Conservation (phyloP, 2,113 vertebrate species). For the Vanacampus margaritifer region DNA sequence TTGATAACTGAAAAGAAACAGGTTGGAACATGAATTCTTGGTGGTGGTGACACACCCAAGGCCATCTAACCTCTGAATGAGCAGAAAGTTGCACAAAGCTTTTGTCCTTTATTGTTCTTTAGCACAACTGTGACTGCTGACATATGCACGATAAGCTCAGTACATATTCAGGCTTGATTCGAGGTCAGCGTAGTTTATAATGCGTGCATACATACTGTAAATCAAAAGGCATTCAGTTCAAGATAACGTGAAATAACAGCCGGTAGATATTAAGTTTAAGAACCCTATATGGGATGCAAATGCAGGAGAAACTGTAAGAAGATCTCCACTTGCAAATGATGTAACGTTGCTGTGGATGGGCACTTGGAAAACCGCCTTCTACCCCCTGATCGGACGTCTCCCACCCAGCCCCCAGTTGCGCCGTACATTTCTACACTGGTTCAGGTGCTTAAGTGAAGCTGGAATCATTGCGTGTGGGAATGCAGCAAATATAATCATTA, state of each 20-base stretch:
- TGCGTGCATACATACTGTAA: neutral
- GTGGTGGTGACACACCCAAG: constrained; percentile 36
- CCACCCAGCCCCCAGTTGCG: no score
- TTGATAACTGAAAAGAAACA: constrained; percentile 28
- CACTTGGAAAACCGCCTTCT: no score
- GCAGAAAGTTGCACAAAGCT: constrained; percentile 3
- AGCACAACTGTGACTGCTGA: neutral
- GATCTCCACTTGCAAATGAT: no score
- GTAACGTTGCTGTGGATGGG: no score
- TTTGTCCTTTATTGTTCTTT: neutral
- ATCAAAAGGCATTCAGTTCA: neutral
- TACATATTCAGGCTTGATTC: neutral
- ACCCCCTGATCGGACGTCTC: no score
- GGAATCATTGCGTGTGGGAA: neutral
- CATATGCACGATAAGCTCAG: neutral
- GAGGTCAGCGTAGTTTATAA: neutral
- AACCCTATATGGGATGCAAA: no score
- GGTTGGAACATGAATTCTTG: constrained; percentile 41
- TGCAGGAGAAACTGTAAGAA: no score
- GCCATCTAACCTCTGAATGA: constrained; percentile 7
- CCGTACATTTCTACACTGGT: no score
- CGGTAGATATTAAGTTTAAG: neutral
- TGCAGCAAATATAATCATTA: neutral
- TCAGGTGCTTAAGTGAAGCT: no score
- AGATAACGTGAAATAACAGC: neutral